Percentiles rank a stretch among this genome's conserved stretches.
Evolutionary conservation across 2,888 invertebrate genomes (phyloP).

Genomic region (Eueremaeus valkanovi): DNA sequence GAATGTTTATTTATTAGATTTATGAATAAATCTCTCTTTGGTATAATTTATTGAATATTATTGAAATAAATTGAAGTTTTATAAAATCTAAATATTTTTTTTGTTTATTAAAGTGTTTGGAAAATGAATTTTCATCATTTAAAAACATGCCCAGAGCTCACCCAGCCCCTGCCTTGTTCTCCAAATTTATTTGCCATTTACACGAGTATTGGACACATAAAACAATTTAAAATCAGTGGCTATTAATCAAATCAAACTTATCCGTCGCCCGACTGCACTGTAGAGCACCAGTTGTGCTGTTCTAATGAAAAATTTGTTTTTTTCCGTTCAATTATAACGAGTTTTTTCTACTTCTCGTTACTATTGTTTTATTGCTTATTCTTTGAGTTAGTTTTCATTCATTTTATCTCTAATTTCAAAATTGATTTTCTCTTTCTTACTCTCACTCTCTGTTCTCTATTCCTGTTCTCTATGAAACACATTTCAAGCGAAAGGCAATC

Average conservation of each 20-base stretch:
- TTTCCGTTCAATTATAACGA: not conserved
- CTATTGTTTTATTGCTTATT: not conserved
- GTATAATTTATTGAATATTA: too few relatives aligned
- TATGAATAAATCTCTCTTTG: too few relatives aligned
- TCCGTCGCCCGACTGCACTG: too few relatives aligned
- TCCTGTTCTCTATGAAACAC: not conserved
- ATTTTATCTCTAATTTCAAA: slow-evolving; percentile 20
- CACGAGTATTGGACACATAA: slow-evolving; percentile 15
- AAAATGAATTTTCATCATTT: too few relatives aligned
- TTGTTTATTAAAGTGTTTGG: too few relatives aligned
- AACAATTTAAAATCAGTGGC: slow-evolving; percentile 8
- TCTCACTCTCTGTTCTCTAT: not conserved
- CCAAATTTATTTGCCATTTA: slow-evolving; percentile 25
- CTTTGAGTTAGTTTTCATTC: not conserved
- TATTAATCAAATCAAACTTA: slow-evolving; percentile 1
- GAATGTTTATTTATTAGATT: too few relatives aligned
- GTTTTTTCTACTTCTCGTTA: not conserved
- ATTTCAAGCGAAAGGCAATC: not conserved
- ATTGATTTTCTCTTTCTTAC: not conserved
- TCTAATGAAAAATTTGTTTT: slow-evolving; percentile 19
- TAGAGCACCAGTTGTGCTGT: not conserved
- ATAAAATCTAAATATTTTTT: too few relatives aligned
- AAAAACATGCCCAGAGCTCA: too few relatives aligned
- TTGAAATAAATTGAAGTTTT: too few relatives aligned
- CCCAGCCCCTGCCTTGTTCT: not conserved